Evolutionary conservation across 2,113 vertebrate species (phyloP).

Genomic region (Pyxicephalus adspersus): DNA sequence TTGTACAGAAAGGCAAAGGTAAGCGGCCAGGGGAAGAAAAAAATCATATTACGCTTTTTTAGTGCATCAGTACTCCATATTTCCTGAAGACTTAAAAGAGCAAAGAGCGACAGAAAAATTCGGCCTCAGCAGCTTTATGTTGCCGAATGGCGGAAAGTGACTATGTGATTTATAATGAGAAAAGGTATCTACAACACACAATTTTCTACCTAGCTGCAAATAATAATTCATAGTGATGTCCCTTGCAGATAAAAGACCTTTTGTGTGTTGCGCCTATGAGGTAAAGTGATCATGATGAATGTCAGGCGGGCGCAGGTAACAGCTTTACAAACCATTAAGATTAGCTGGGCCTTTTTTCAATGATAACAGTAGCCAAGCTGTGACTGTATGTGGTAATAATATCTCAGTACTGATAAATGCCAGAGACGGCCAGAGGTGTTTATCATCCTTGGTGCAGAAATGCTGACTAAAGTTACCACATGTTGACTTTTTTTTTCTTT

Average conservation of each 20-base stretch:
- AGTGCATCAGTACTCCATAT: conserved; percentile 73
- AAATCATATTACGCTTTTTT: conserved; percentile 67
- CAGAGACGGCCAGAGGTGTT: conserved; percentile 76
- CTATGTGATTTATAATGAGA: conserved; percentile 95
- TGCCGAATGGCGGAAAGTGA: conserved; percentile 88
- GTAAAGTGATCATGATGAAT: conserved; percentile 97
- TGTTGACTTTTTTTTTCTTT: conserved; percentile 75
- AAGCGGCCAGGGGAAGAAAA: background rate
- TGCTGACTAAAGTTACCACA: conserved; percentile 86
- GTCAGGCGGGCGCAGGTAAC: conserved; percentile 94
- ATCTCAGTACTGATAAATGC: conserved; percentile 84
- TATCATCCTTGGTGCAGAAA: conserved; percentile 82
- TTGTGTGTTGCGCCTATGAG: conserved; percentile 81
- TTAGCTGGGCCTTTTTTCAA: conserved; percentile 80
- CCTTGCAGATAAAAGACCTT: conserved; percentile 94
- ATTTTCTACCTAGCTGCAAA: conserved; percentile 98
- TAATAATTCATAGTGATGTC: conserved; percentile 99
- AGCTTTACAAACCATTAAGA: conserved; percentile 98
- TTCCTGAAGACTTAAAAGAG: conserved; percentile 71
- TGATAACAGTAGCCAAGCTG: conserved; percentile 82
- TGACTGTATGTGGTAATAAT: conserved; percentile 86
- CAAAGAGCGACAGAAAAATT: conserved; percentile 73
- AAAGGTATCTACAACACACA: conserved; percentile 97
- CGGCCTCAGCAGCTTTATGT: conserved; percentile 92
- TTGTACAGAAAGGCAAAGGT: conserved; percentile 51